Evolutionary conservation across 2,113 vertebrate genomes (phyloP), one percentile per base, ranked within the genome.

Genomic region (Carollia perspicillata): DNA sequence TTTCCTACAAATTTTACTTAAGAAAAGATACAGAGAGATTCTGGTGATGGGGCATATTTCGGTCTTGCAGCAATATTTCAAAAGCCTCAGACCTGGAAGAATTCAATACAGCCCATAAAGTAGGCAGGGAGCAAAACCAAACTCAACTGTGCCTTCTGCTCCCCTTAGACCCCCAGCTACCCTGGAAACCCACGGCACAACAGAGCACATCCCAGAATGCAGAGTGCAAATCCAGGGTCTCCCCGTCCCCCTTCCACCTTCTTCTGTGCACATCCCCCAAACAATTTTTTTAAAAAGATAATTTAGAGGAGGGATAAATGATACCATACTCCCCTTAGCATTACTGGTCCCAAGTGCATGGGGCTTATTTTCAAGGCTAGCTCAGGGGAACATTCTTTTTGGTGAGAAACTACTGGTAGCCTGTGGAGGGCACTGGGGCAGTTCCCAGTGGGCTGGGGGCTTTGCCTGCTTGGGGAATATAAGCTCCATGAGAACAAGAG

Each of bases 1-100:
- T 37, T 47, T 20, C 20, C 75, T 55, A 65, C 4, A 63, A 79
- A 66, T 28, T 51, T 91, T 84, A 37, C 13, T 92, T 84, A 71
- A 89, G 63, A 84, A 65, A 89, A 85, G 78, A 75, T n/a, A 30
- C 83, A 93, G 74, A 79, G 35, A 44, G 66, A n/a, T 63, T 75
- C n/a, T 69, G 6, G 11, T 81, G 40, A 68, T n/a, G 12, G 30
- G 58, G 55, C 18, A 80, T n/a, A 94, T 63, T 75, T 53, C 60
- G 14, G 17, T 75, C n/a, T 69, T 85, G 5, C 0, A 69, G 37
- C 33, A 23, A 80, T 42, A 58, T 68, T 86, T 51, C 51, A 86
- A 63, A 85, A 89, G 37, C 44, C 44, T 26, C 1, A 0, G 3
- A 71, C 35, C 17, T 35, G 9, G 13, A 92, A 77, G 65, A 35